Base-by-base conservation (phyloP, 2,888 invertebrate species). In the Macrosiphum euphorbiae region DNA sequence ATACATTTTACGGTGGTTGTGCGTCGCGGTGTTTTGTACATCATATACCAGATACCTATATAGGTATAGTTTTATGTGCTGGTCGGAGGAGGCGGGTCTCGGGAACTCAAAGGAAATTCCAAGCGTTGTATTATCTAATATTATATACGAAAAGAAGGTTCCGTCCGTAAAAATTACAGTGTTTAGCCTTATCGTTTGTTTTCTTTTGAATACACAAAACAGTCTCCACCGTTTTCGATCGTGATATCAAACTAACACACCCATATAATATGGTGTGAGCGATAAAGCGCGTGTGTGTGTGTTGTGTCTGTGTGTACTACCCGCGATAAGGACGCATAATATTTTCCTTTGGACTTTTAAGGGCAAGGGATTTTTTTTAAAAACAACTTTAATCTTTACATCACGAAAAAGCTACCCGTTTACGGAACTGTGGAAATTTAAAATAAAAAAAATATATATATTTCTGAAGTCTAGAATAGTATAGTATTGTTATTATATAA, bases 171-270 rank as follows among this genome's bases (percentile, higher is more conserved):
- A 86, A 44, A 86, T 78, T 78, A 78, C 26, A 78, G 78, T 86
- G 44, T 47, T 28, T 41, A 26, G 52, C 13, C 26, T 35, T 35
- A 78, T 35, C 11, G 52, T 41, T 35, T 78, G 20, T 58, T 58
- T 35, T 35, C 78, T 78, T 86, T 78, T 78, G 78, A 78, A 78
- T 78, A 78, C 78, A 78, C 78, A 78, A 86, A 47, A 86, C 5
- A n/a, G 47, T 47, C 28, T 86, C 28, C 28, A 47, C 44, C 78
- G 20, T 78, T 78, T 78, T 78, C 26, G 20, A 78, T 35, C 78
- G 35, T 35, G 78, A 35, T 78, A 78, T 35, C 35, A 35, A 35
- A 78, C 35, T 20, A 78, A 78, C 78, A n/a, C n/a, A 78, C n/a
- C 35, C 35, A 55, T 55, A 52, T 52, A 52, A 52, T 16, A 55